phyloP scores from a whole-genome alignment of 2,113 vertebrate genomes.

The Mesoclemmys tuberculata region DNA sequence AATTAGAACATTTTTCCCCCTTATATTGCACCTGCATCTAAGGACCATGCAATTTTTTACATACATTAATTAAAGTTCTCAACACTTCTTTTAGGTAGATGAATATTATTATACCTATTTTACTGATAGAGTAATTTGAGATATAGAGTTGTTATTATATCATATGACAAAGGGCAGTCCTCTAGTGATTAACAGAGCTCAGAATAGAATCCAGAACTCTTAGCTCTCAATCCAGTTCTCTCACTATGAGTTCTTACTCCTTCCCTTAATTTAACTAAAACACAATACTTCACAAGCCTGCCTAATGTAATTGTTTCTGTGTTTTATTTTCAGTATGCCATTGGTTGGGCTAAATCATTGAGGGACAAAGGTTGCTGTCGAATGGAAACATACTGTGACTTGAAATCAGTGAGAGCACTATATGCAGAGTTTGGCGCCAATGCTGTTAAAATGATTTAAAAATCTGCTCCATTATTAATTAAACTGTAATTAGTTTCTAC shows the following conservation, averaged over 20 bases:
- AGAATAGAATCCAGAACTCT: background rate
- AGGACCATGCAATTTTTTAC: background rate
- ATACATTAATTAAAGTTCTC: background rate
- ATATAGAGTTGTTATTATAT: background rate
- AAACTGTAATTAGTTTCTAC: background rate
- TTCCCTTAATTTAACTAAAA: background rate
- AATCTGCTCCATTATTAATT: background rate
- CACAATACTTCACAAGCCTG: background rate
- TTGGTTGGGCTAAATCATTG: background rate
- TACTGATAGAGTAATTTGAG: background rate
- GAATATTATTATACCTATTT: background rate
- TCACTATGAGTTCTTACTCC: background rate
- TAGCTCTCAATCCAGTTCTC: background rate
- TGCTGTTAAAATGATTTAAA: background rate
- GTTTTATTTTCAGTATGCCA: background rate
- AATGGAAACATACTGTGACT: constrained; percentile 5
- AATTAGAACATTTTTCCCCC: background rate
- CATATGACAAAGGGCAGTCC: background rate
- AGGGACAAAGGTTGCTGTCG: background rate
- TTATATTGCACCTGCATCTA: background rate
- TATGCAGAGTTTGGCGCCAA: background rate
- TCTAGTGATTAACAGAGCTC: background rate
- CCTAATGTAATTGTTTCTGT: background rate
- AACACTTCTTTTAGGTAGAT: background rate
- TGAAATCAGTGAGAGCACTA: background rate